Evolutionary conservation across 1,140 invertebrate species (phyloP).

Genomic region (Samia ricini): DNA sequence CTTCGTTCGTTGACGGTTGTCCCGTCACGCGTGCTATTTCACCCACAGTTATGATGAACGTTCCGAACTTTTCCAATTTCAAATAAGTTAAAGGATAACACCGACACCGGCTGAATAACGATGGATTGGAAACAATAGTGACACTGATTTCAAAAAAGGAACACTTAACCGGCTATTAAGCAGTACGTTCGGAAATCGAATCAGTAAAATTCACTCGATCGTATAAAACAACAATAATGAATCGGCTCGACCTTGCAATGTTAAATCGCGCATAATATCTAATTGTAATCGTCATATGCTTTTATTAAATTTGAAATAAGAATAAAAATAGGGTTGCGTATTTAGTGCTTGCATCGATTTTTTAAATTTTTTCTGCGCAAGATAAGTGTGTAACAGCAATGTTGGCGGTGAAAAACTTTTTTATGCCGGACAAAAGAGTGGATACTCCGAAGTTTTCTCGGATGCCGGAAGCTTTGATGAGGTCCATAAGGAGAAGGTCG

Average conservation of each 20-base stretch:
- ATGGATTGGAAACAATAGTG: slow-evolving; percentile 45
- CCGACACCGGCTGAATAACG: slow-evolving; percentile 41
- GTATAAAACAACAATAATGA: slow-evolving; percentile 13
- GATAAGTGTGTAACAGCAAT: slow-evolving; percentile 44
- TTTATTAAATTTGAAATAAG: slow-evolving; percentile 16
- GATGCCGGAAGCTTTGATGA: slow-evolving; percentile 83
- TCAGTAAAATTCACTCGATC: not conserved
- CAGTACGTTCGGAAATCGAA: not conserved
- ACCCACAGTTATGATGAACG: not conserved
- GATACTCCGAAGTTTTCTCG: slow-evolving; percentile 76
- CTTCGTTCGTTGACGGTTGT: slow-evolving; percentile 9
- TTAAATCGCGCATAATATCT: slow-evolving; percentile 24
- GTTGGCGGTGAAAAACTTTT: slow-evolving; percentile 83
- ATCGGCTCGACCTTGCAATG: slow-evolving; percentile 25
- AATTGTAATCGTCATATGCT: slow-evolving; percentile 18
- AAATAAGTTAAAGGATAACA: slow-evolving; percentile 29
- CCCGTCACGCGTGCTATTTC: slow-evolving; percentile 29
- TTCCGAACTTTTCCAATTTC: slow-evolving; percentile 30
- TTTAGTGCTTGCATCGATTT: not conserved
- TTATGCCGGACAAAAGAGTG: slow-evolving; percentile 81
- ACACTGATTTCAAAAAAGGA: slow-evolving; percentile 19
- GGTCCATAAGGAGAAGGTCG: slow-evolving; percentile 82
- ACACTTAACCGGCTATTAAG: not conserved
- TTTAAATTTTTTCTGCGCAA: not conserved
- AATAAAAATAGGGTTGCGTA: slow-evolving; percentile 18